Base-by-base conservation (phyloP, 2,888 invertebrate species). In the Mythimna pallens region DNA sequence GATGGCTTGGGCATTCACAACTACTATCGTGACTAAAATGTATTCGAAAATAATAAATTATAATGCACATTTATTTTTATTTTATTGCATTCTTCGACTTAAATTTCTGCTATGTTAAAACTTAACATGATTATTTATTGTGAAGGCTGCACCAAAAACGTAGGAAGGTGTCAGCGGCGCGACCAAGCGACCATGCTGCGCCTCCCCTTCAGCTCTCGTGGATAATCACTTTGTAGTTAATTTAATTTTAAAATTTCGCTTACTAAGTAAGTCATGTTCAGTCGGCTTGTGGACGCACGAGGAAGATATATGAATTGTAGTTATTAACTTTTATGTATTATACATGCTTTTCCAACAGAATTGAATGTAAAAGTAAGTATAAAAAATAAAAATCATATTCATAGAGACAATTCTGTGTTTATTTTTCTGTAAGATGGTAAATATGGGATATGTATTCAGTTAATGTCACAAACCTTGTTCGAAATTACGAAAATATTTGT, bases 401-500 rank as follows among this genome's bases (percentile, higher is more conserved):
- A 95, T 96, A 96, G 94, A 94, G 92, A 93, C 94, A 93, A 93
- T 94, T 95, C 93, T 95, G 94, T 95, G 95, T 95, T 96, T 95
- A 94, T 93, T 94, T 94, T 92, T 94, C 93, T 93, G 93, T 95
- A 94, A 94, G 92, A 93, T 93, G 92, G 75, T 85, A 81, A 85
- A 86, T 95, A 95, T 93, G 92, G 92, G 93, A 96, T 95, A 94
- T 96, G 93, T 95, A 95, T 96, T 96, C 95, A 94, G 95, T 96
- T 96, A 76, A 52, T 95, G 96, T 96, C 96, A 96, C 96, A 96
- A 86, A 96, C 95, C 90, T 94, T 95, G 95, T 96, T 96, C 96
- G 94, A 95, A 96, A 95, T 94, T 94, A 94, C 94, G 94, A 94
- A 94, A 94, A 94, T 94, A 96, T 96, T 95, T 96, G 96, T 96